Evolutionary conservation across 2,888 invertebrate genomes (phyloP), one percentile per base, ranked within the genome.

Genomic region (Odontothrips loti): DNA sequence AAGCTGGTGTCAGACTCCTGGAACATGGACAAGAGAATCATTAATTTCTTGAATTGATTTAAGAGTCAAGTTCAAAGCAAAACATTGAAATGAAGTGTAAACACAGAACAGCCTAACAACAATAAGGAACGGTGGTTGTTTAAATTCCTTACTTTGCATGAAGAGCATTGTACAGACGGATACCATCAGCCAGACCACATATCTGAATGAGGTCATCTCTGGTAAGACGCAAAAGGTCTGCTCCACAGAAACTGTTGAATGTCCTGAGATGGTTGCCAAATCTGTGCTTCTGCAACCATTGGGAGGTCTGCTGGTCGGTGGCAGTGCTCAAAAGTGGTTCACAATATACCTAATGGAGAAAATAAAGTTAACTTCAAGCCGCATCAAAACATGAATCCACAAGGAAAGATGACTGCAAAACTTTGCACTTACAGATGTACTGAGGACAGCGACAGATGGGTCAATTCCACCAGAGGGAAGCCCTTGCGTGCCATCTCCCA

Each of bases 151-250:
- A 94, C 94, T 94, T 95, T 85, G 93, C 92, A 86, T 96, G 95
- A 79, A 98, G 89, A 51, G 95, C 94, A 87, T 98, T 98, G 88
- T 93, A 96, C 82, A 98, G 91, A 84, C 98, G 92, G 82, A 98
- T 97, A 8, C 98, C 98, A 87, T 98, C 97, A 63, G 96, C 95
- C 82, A 97, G 89, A 0, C 97, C 97, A 87, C 97, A 97, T 82
- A 98, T 96, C 89, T 97, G 95, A 82, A 97, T 95, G 75, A 98
- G 90, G 88, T 98, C 98, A 83, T 97, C 96, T 79, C 96, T 92
- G 0, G 95, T 94, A 87, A 98, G 89, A 87, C 96, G 92, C 84
- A 98, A 89, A 86, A 98, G 90, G 88, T 98, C 98, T 29, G 95
- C 91, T 27, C 96, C 97, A 63, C 95, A 94, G 88, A 96, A 97